Evolutionary conservation across 1,140 invertebrate genomes (phyloP).

Genomic region (Nilaparvata lugens): DNA sequence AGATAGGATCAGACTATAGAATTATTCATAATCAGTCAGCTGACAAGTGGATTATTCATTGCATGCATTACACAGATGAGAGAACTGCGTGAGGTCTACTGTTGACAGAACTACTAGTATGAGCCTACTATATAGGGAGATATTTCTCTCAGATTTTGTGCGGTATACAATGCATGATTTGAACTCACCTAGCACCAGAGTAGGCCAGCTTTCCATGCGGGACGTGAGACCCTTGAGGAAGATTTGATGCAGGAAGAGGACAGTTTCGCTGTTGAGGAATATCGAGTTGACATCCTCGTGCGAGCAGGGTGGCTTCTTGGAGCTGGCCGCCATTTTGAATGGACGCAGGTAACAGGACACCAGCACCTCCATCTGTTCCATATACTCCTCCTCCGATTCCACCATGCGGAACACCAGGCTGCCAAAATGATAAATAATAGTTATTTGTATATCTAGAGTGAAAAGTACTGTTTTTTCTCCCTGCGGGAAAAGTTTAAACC

Average conservation of each 20-base stretch:
- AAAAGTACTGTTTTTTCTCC: too few species aligned
- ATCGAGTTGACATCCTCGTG: conserved; percentile 95
- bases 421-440: conserved; percentile 22
- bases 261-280: conserved; percentile 89
- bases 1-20: too few species aligned
- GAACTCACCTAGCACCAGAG: conserved; percentile 73
- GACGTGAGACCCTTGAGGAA: conserved; percentile 90
- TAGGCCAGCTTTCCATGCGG: conserved; percentile 88
- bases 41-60: too few species aligned
- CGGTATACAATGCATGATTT: too few species aligned
- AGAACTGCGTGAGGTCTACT: too few species aligned
- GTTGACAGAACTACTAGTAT: too few species aligned
- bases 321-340: conserved; percentile 89
- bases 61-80: too few species aligned
- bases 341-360: conserved; percentile 87
- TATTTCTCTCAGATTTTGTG: too few species aligned
- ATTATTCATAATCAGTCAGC: too few species aligned
- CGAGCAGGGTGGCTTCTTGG: conserved; percentile 84
- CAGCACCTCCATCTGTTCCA: conserved; percentile 82
- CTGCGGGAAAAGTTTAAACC: too few species aligned
- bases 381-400: conserved; percentile 84
- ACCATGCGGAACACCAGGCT: conserved; percentile 89
- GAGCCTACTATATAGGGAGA: too few species aligned
- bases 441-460: neutral
- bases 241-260: conserved; percentile 90